These are phyloP conservation scores for Trididemnum nubilum DNA, from an alignment of 23 tunicate species.

Conservation along the genomic window DNA sequence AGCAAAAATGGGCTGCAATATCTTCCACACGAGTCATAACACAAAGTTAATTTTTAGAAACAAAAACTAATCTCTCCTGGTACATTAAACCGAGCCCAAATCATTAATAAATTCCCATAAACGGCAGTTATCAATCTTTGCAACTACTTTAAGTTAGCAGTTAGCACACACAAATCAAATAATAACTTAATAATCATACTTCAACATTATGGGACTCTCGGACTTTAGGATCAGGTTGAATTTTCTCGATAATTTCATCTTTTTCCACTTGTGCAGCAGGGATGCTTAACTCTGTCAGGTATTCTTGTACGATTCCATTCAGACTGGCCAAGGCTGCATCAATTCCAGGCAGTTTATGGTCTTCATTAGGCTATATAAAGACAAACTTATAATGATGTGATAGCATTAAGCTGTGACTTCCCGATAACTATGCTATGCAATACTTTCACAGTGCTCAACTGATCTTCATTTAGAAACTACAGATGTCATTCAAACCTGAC, in stretches of 20 bases:
- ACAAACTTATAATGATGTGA: neutral
- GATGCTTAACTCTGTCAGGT: slow-evolving; percentile 60
- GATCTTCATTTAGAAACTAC: too few species aligned
- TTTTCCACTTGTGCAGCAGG: slow-evolving; percentile 28
- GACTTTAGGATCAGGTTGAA: slow-evolving; percentile 64
- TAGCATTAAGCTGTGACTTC: too few species aligned
- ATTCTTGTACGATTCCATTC: slow-evolving; percentile 58
- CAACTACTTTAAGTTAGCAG: neutral
- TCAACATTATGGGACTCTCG: slow-evolving; percentile 81
- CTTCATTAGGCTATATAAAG: slow-evolving; percentile 25
- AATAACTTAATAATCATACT: slow-evolving; percentile 27
- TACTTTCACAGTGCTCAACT: too few species aligned
- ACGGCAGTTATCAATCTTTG: too few species aligned
- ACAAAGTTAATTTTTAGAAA: too few species aligned
- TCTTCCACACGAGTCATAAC: too few species aligned
- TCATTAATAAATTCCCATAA: too few species aligned
- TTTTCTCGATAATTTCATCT: slow-evolving; percentile 31
- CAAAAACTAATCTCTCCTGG: too few species aligned
- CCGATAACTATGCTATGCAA: too few species aligned
- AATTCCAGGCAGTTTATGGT: slow-evolving; percentile 42
- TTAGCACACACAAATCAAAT: neutral
- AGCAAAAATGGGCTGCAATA: too few species aligned
- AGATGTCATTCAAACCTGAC: too few species aligned
- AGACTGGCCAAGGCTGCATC: slow-evolving; percentile 49
- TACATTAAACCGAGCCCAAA: too few species aligned